Evolutionary conservation across 2,888 invertebrate genomes (phyloP), one percentile per base, ranked within the genome.

Genomic region (Ornithoptera alexandrae): DNA sequence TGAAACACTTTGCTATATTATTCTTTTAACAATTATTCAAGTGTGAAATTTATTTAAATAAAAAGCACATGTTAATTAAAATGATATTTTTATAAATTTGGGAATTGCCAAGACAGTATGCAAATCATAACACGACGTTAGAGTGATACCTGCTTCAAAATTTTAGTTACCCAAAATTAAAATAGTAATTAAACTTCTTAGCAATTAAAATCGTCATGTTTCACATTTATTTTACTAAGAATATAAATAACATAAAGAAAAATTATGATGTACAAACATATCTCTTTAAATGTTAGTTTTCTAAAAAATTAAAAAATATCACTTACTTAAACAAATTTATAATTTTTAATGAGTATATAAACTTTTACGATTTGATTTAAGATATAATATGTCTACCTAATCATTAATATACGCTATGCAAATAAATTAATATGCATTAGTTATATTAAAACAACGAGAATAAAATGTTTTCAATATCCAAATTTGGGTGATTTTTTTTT

Each of bases 71-170:
- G 5, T 17, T 50, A 15, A 50, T 17, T 15, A 17, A 17, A 17
- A 50, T 50, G 10, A 50, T 5, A 50, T 50, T 15, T 17, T 5
- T 15, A 50, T 50, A 39, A 39, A 17, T 15, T 18, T 5, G 5
- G 15, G 18, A 57, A 63, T 57, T 63, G 59, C 68, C 68, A 70
- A 74, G 72, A 70, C 65, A 70, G 56, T 72, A 71, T 69, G 69
- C 42, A 69, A 74, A 74, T 66, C 65, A 58, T 70, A 70, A 30
- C 36, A 62, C 6, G 20, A 57, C 20, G 20, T 57, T n/a, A 20
- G 7, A 20, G 57, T n/a, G 22, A 20, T 57, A 20, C 57, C 57
- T 2, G 5, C 50, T 5, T 17, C 15, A 12, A 50, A 50, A 18
- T 15, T 15, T 15, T 50, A 50, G 15, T 50, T 50, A 50, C 17